Evolutionary conservation across 2,888 invertebrate genomes (phyloP).

Genomic region (Drosophila paramelanica): DNA sequence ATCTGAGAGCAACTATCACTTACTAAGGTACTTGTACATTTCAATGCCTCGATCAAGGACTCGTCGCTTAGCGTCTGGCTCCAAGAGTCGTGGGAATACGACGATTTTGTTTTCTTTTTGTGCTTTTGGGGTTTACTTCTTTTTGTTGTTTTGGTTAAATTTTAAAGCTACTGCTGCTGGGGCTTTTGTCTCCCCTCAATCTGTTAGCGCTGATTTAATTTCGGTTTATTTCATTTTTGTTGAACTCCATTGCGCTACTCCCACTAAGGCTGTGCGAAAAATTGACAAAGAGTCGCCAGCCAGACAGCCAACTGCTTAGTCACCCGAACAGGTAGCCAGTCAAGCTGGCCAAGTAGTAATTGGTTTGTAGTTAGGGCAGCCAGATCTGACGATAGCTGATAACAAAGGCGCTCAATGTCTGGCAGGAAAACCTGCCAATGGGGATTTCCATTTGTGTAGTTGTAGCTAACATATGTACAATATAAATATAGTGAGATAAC

Average conservation of each 20-base stretch:
- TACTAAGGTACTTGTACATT: constrained; percentile 32
- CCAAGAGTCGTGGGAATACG: constrained; percentile 65
- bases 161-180: constrained; percentile 45
- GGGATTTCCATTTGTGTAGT: neutral
- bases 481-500: constrained; percentile 33
- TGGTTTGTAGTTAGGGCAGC: constrained; percentile 23
- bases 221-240: constrained; percentile 20
- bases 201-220: constrained; percentile 40
- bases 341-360: constrained; percentile 27
- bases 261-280: constrained; percentile 44
- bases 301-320: constrained; percentile 42
- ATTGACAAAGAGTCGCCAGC: constrained; percentile 25
- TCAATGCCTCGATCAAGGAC: constrained; percentile 62
- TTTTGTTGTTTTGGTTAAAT: constrained; percentile 22
- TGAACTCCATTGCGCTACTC: constrained; percentile 34
- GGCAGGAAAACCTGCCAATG: constrained; percentile 10
- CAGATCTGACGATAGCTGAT: constrained; percentile 30
- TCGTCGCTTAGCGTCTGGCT: constrained; percentile 57
- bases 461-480: neutral
- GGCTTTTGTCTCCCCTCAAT: constrained; percentile 61
- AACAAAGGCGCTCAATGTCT: constrained; percentile 39
- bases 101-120: constrained; percentile 30
- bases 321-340: constrained; percentile 48
- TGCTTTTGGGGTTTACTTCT: constrained; percentile 16
- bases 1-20: constrained; percentile 43